Evolutionary conservation across 2,113 vertebrate species (phyloP), one percentile per base, ranked within the genome.

Genomic region (Halcyon senegalensis): DNA sequence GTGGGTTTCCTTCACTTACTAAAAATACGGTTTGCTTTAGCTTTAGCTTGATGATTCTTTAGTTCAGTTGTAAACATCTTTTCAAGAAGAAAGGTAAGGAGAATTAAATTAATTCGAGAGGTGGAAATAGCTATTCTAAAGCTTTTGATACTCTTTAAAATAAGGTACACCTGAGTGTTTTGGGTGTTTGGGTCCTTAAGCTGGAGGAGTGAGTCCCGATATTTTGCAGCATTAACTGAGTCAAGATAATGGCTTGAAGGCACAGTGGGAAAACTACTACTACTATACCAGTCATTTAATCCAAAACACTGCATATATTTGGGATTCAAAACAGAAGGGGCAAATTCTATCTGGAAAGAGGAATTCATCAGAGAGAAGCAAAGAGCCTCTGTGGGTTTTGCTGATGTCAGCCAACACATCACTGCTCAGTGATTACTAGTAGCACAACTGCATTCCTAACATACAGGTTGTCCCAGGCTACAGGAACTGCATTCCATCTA

Each of bases 331-430:
- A 84, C 2, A 44, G 16, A 72, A 68, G 11, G 9, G 25, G 8
- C 2, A 87, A 73, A 50, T 44, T 72, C 25, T 70, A 64, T 4
- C 9, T 55, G 17, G 35, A 56, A 78, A 68, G 8, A 78, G 15
- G 17, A 89, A 77, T 15, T 59, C 13, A 17, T 17, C 13, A 73
- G 35, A 75, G 43, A 62, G 30, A 75, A 84, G 13, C 0, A 0
- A 84, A 63, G 39, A 5, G 1, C 15, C 4, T 63, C 37, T 46
- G 12, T 20, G 67, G 10, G 24, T 75, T 70, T 4, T 0, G 0
- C 13, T 68, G 44, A 16, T 33, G 9, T 43, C 5, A 2, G 11
- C 27, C 31, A 11, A 6, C 27, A 24, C 10, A 15, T 43, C 23
- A 14, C 18, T 84, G 20, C n/a, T 35, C 17, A 33, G 43, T 35